Evolutionary conservation across 1,140 invertebrate species (phyloP), one percentile per base, ranked within the genome.

Genomic region (Sminthurinus signatus): DNA sequence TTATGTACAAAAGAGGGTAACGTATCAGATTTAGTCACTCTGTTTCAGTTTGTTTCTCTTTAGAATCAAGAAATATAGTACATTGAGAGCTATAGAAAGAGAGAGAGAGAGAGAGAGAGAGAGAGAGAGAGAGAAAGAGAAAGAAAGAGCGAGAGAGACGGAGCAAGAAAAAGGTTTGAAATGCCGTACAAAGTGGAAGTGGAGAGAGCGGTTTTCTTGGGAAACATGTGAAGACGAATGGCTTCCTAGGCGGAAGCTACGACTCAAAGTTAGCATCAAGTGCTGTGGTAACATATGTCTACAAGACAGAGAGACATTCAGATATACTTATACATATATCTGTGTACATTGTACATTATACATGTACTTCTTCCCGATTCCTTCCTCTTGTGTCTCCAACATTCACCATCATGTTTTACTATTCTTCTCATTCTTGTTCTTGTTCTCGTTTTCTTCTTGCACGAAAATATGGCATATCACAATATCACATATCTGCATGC

Each of bases 211-310:
- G n/a, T 36, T 57, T 57, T 59, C n/a, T 14, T 3, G 54, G 54
- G 56, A 60, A 65, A 54, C 54, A 42, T 54, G 31, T 36, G n/a
- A 52, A 65, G 63, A 65, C 52, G 64, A 66, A 66, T 66, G 64
- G 50, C 42, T 66, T 66, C 64, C 64, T 60, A 28, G 25, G 43
- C 64, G 64, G 64, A 66, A 66, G 54, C 59, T 60, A 48, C 42
- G 46, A 61, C 59, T 57, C 50, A 61, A 60, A 65, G 63, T 65
- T 65, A 66, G 64, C 64, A 60, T 66, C 58, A 66, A 66, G 61
- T 61, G 19, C 43, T 46, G 27, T 12, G 27, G 43, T 25, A 65
- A 65, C 63, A 60, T 60, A 60, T 65, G 63, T 65, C 63, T 46
- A 25, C n/a, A n/a, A n/a, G n/a, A n/a, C n/a, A n/a, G n/a, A n/a